Evolutionary conservation across 2,888 invertebrate species (phyloP), one percentile per base, ranked within the genome.

Genomic region (Amphipoea lucens): DNA sequence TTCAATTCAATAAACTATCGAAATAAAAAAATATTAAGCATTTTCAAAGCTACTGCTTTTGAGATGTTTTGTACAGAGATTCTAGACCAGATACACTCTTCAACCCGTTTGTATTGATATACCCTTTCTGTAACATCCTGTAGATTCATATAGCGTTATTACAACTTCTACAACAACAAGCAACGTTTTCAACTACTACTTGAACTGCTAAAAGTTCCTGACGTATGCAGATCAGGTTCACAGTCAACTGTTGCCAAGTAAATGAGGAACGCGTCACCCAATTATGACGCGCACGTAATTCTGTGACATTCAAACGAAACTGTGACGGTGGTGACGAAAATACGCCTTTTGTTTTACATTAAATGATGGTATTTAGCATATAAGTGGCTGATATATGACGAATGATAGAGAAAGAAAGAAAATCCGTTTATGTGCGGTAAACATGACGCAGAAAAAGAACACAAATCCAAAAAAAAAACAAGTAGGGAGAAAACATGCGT

Each of bases 291-390:
- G 45, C 60, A 85, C 81, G 81, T 70, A n/a, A 36, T 45, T 40
- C 45, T 70, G 66, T 81, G 85, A 62, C 74, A 81, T 85, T 85
- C 74, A 65, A 85, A 40, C 36, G 51, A 81, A 68, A 63, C 48
- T 23, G 42, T 42, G 65, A 45, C 54, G 54, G 23, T 40, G 12
- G 45, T 67, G 69, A 81, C 70, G 65, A 85, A 66, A 81, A 68
- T 14, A 62, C 7, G 36, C 20, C 14, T 40, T 63, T 45, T 12
- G 42, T 9, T 63, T 62, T 5, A 42, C 14, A 12, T 75, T n/a
- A 7, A 40, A 9, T 14, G n/a, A 23, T 20, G 17, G 40, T 51
- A 66, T 77, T 65, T 45, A 57, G 70, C 57, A 78, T 79, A 5
- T 67, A 12, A 60, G 17, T 78, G 42, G 17, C 40, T 29, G 12